phyloP scores from a whole-genome alignment of 2,888 invertebrate species.

The Cotesia congregata region DNA sequence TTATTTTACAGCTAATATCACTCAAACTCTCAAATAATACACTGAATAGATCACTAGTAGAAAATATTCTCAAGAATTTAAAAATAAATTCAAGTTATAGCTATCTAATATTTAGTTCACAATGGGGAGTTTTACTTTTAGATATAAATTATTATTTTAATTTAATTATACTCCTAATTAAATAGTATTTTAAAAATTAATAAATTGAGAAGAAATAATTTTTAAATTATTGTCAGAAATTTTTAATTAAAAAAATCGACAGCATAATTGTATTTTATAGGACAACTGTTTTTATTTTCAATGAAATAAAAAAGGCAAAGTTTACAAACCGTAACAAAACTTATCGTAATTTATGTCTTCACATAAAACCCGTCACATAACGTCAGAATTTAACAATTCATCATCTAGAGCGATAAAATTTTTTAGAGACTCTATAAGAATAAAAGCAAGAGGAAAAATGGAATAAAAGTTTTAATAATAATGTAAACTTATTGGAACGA shows the following conservation, averaged over 20 bases:
- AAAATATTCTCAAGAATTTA: no score
- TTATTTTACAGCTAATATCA: no score
- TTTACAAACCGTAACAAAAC: not conserved
- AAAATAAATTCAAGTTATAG: not conserved
- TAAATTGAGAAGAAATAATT: no score
- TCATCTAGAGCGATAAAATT: slow-evolving; percentile 1
- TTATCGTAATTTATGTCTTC: not conserved
- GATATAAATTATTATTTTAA: no score
- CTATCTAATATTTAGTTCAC: not conserved
- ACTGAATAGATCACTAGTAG: no score
- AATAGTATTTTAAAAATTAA: no score
- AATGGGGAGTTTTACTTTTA: not conserved
- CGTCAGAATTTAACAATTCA: not conserved
- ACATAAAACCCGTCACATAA: not conserved
- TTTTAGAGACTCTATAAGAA: not conserved
- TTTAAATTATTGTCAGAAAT: no score
- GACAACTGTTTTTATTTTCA: not conserved
- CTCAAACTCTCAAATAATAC: no score
- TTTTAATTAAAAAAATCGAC: not conserved
- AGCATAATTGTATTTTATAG: not conserved
- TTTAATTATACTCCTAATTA: no score
- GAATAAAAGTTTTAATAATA: not conserved
- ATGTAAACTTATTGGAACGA: not conserved
- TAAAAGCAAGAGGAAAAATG: not conserved
- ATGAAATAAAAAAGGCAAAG: not conserved